Conservation (phyloP, 2,888 invertebrate genomes). For the Caenorhabditis uteleia region DNA sequence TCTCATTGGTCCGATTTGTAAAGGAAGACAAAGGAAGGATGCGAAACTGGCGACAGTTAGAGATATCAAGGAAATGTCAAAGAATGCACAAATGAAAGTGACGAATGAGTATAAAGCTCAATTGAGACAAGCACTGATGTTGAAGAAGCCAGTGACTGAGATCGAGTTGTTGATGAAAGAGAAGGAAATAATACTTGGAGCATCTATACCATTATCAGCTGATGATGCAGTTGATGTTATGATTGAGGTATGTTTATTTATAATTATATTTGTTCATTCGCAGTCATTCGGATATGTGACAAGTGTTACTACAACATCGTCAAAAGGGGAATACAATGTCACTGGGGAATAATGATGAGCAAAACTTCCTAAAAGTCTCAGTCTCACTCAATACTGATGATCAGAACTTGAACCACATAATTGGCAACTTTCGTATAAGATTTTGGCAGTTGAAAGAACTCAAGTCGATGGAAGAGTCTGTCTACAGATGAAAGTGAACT, state of each 20-base stretch:
- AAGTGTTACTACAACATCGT: conserved; percentile 11
- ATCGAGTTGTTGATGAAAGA: conserved; percentile 20
- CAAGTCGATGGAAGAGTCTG: too few species aligned
- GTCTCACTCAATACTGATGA: conserved; percentile 11
- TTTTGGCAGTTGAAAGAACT: too few species aligned
- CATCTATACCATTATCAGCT: conserved; percentile 9
- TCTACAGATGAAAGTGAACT: too few species aligned
- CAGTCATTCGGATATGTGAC: conserved; percentile 27
- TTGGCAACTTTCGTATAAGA: too few species aligned
- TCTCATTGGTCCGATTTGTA: too few species aligned
- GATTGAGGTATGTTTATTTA: conserved; percentile 10
- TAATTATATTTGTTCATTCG: conserved; percentile 7
- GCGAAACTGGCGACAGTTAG: too few species aligned
- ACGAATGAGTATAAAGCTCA: too few species aligned
- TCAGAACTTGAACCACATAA: too few species aligned
- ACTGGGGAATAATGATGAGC: conserved; percentile 24
- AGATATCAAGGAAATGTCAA: too few species aligned
- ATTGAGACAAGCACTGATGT: conserved; percentile 26
- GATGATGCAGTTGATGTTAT: conserved; percentile 30
- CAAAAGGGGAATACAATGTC: conserved; percentile 5
- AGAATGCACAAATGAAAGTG: too few species aligned
- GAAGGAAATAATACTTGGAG: conserved; percentile 13
- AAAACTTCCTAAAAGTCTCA: conserved; percentile 29
- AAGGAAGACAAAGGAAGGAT: too few species aligned
- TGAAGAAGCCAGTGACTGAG: conserved; percentile 11